Evolutionary conservation across 2,888 invertebrate species (phyloP), one percentile per base, ranked within the genome.

Genomic region (Ellobium chinense): DNA sequence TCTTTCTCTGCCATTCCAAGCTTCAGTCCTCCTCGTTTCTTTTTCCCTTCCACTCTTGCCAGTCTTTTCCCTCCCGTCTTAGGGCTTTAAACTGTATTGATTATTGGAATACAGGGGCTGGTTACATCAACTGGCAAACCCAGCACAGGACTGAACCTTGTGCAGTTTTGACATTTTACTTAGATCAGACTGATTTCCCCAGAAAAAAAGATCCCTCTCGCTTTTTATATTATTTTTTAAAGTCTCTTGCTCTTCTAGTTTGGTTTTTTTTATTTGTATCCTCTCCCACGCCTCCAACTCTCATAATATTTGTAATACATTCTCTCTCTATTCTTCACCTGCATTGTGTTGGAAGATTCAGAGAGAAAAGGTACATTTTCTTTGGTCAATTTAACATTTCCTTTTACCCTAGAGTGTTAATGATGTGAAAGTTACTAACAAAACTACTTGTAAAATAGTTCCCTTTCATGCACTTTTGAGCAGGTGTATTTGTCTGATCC

Each of bases 81-180:
- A 66, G 66, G 66, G 66, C 66, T 70, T 70, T 70, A 46, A 56
- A 46, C 29, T 31, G 18, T 56, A 56, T 56, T 70, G 66, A 66
- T 66, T 66, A 66, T 66, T 66, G 66, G 66, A 66, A 37, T 9
- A 66, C 66, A 66, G 9, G 24, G 5, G 24, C 37, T n/a, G 29
- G 66, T 37, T 2, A 66, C 66, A 66, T 66, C 37, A 66, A n/a
- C 66, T 66, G 66, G 34, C 66, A 66, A 21, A 37, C 36, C 37
- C 66, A 66, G 66, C n/a, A 21, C 34, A 21, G 66, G 36, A n/a
- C 34, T 37, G 37, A 66, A 34, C 66, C 66, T 66, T 37, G 2
- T 37, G 37, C 37, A 66, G 66, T 66, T 66, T 37, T 66, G 58
- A 58, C 58, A 58, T 58, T 58, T 58, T 58, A 58, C 58, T 58